These are phyloP conservation scores for Prorops nasuta DNA, from an alignment of 1,140 invertebrate species.

Conservation along the genomic window DNA sequence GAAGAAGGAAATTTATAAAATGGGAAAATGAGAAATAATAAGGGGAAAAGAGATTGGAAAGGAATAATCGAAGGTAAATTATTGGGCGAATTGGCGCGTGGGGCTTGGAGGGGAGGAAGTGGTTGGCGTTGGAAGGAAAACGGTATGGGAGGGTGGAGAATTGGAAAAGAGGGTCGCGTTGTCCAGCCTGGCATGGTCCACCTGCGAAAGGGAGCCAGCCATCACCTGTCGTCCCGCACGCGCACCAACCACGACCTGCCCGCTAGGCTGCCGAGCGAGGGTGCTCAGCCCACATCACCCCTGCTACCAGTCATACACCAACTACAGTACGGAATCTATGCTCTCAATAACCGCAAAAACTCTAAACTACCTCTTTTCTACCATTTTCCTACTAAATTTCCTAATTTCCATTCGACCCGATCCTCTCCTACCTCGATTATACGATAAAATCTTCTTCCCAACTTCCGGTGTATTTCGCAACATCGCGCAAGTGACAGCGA, in stretches of 20 bases:
- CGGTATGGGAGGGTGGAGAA: conserved; percentile 10
- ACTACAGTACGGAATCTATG: conserved; percentile 20
- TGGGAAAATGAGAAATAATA: no score
- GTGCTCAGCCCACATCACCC: conserved; percentile 20
- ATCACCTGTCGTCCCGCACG: conserved; percentile 48
- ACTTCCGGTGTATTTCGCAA: no score
- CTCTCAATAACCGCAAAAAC: not conserved
- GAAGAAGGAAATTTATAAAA: no score
- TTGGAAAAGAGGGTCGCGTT: conserved; percentile 26
- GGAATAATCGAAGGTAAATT: conserved; percentile 1
- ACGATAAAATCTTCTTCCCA: no score
- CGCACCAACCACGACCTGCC: conserved; percentile 31
- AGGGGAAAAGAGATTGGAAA: conserved; percentile 1
- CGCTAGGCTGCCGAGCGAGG: not conserved
- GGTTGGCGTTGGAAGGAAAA: no score
- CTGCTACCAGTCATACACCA: conserved; percentile 30
- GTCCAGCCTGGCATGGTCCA: conserved; percentile 40
- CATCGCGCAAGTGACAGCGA: no score
- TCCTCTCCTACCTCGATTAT: no score
- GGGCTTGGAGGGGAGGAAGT: not conserved
- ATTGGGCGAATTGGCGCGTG: no score
- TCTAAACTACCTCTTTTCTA: no score
- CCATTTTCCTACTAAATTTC: no score
- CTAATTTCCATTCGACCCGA: no score
- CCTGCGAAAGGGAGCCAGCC: conserved; percentile 43